phyloP scores from a whole-genome alignment of 2,797 vertebrate genomes.

The Champsocephalus esox region DNA sequence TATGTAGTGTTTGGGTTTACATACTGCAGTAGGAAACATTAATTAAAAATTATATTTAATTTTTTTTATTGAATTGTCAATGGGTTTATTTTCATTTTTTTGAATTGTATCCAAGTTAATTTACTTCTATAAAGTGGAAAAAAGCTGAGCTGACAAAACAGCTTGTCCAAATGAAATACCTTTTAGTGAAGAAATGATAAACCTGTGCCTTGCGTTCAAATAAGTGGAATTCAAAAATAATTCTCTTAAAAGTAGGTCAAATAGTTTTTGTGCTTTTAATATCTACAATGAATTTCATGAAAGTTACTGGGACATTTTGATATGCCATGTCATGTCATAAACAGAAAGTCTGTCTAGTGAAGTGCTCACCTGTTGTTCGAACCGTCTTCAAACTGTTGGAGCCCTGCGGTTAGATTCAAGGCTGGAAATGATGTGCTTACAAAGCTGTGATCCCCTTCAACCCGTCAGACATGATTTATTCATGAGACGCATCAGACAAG shows the following conservation, averaged over 20 bases:
- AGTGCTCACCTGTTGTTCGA: neutral
- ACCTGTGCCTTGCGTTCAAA: neutral
- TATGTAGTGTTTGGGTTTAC: neutral
- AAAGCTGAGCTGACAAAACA: neutral
- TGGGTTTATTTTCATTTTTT: neutral
- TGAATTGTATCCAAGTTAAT: neutral
- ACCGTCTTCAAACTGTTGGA: neutral
- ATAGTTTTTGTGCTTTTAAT: neutral
- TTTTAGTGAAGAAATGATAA: neutral
- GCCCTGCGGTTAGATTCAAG: neutral
- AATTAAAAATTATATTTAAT: too few relatives aligned
- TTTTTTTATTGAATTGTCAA: too few relatives aligned
- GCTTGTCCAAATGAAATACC: neutral
- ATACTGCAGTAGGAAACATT: too few relatives aligned
- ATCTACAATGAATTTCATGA: neutral
- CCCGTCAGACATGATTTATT: constrained; percentile 27
- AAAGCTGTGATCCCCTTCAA: constrained; percentile 8
- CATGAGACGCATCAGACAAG: constrained; percentile 17
- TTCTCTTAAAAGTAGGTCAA: neutral
- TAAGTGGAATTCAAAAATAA: neutral
- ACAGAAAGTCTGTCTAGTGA: neutral
- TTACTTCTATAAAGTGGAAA: neutral
- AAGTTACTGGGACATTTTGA: neutral
- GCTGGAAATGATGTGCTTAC: neutral
- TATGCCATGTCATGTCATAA: neutral